Evolutionary conservation across 2,797 vertebrate genomes (phyloP), one percentile per base, ranked within the genome.

Genomic region (Schizopygopsis pylzovi): DNA sequence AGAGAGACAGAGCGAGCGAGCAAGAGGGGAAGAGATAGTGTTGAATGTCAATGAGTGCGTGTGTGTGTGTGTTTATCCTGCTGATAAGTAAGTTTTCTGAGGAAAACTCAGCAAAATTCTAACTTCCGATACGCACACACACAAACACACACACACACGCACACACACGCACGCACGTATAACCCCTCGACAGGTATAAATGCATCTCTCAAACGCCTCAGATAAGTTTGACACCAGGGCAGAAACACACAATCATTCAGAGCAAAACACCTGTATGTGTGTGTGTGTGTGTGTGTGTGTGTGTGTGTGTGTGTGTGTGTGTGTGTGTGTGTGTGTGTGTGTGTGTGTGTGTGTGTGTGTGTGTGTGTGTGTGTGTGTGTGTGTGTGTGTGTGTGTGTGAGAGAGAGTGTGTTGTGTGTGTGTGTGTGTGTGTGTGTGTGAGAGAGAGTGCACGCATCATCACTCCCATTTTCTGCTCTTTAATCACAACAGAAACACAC

Each of bases 201-300:
- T 47, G 18, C 2, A 15, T 41, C 76, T 61, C 37, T 61, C 22
- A 61, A 28, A 77, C 3, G 20, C 20, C 10, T n/a, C 59, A 80
- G 43, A 65, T 45, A 33, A 43, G 43, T 80, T 65, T 65, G 56
- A 67, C 41, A 67, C 8, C 25, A 33, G 8, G 43, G 43, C 25
- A 37, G 18, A 80, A 80, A 67, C 43, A 67, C 25, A 65, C 61
- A 45, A 49, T 80, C 59, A 80, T 41, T 80, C 15, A 33, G 61
- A 80, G 41, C 13, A 61, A 43, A 59, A 56, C 0, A 78, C 52
- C 33, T 41, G 13, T 33, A 6, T 49, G n/a, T 49, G 15, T 73
- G 43, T 75, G n/a, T 28, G 71, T 49, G 43, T 18, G 22, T 15
- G 70, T 45, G 67, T 68, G 67, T 20, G 33, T 68, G 47, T 49